phyloP scores from a whole-genome alignment of 1,140 invertebrate genomes.

The Drosophila willistoni region DNA sequence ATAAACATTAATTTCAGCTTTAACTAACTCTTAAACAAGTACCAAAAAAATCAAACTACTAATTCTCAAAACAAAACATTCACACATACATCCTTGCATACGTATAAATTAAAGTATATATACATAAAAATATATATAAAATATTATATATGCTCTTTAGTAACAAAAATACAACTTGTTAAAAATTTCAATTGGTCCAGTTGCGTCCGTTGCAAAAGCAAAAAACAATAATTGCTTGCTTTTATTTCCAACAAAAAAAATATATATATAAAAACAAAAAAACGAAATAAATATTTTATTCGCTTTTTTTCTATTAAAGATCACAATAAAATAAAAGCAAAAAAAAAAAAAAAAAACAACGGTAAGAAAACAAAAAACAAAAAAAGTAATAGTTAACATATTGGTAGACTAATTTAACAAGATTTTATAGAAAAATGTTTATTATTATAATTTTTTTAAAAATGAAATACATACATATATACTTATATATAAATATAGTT shows the following conservation, averaged over 20 bases:
- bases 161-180: neutral
- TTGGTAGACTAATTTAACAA: slow-evolving; percentile 79
- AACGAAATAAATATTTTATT: slow-evolving; percentile 55
- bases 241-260: slow-evolving; percentile 43
- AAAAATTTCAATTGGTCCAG: slow-evolving; percentile 47
- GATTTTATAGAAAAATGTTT: slow-evolving; percentile 78
- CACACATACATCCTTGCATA: slow-evolving; percentile 6
- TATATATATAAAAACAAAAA: slow-evolving; percentile 54
- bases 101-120: neutral
- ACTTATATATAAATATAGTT: neutral
- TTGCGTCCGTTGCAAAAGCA: slow-evolving; percentile 66
- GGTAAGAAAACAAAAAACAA: slow-evolving; percentile 36
- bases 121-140: neutral
- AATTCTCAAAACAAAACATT: slow-evolving; percentile 22
- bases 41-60: slow-evolving; percentile 45
- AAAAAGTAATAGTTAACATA: slow-evolving; percentile 80
- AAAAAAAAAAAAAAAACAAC: too few relatives aligned
- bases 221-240: slow-evolving; percentile 11
- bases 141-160: neutral
- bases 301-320: slow-evolving; percentile 52
- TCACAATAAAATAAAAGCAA: slow-evolving; percentile 39
- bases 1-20: slow-evolving; percentile 77
- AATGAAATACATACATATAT: slow-evolving; percentile 2
- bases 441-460: slow-evolving; percentile 51
- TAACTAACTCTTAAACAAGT: slow-evolving; percentile 58